These are phyloP conservation scores for Alosa sapidissima DNA, from an alignment of 2,797 vertebrate genomes.

Conservation along the genomic window DNA sequence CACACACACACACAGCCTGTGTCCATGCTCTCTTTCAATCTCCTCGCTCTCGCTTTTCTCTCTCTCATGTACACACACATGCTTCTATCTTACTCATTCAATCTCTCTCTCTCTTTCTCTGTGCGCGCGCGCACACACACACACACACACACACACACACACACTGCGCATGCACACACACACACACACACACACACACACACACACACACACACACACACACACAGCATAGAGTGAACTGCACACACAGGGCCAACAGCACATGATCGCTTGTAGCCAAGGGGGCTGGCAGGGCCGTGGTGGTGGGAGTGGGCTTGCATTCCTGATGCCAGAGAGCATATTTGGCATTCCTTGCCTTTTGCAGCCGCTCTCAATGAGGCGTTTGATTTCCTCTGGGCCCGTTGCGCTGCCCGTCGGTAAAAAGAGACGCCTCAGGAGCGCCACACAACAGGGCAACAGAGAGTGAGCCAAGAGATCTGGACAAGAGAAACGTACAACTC, in stretches of 20 bases:
- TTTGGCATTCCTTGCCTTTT: slow-evolving; percentile 52
- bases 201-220: neutral
- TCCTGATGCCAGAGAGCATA: slow-evolving; percentile 52
- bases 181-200: neutral
- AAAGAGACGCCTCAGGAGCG: neutral
- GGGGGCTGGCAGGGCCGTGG: slow-evolving; percentile 41
- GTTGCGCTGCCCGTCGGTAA: slow-evolving; percentile 24
- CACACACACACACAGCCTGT: neutral
- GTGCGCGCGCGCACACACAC: neutral
- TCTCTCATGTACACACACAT: too few relatives aligned
- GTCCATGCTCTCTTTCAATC: too few relatives aligned
- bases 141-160: neutral
- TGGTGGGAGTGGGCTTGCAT: slow-evolving; percentile 50
- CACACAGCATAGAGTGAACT: neutral
- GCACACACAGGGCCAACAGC: neutral
- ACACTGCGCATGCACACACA: neutral
- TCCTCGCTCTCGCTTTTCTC: too few relatives aligned
- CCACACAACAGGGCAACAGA: slow-evolving; percentile 27
- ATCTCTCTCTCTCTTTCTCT: too few relatives aligned
- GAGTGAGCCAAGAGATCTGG: neutral
- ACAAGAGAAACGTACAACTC: neutral
- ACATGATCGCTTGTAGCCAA: slow-evolving; percentile 41
- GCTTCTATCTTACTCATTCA: too few relatives aligned
- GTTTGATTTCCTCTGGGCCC: slow-evolving; percentile 46
- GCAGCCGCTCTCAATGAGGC: slow-evolving; percentile 48